Evolutionary conservation across 1,140 invertebrate genomes (phyloP), one percentile per base, ranked within the genome.

Genomic region (Lasioglossum baleicum): DNA sequence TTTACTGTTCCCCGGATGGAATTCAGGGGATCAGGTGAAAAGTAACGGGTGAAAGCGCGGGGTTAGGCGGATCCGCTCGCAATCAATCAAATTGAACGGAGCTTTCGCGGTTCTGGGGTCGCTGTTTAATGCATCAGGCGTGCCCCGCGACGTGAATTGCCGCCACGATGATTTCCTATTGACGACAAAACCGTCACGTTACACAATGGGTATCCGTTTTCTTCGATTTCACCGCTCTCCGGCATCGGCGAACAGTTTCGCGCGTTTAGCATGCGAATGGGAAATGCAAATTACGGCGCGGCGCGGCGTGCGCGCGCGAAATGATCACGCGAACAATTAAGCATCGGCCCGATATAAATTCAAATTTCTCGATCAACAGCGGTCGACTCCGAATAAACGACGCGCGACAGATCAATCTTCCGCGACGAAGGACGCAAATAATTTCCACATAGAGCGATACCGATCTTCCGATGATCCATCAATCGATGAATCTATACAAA

Each of bases 181-280:
- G 80, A 60, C 80, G 72, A 65, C 72, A 79, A 73, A 42, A 58
- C 42, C 75, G 44, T 85, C 58, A 11, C 65, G 42, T 85, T 85
- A 58, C 63, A 86, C 84, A 86, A 85, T 80, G 73, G 67, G 64
- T 56, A 61, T 80, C 26, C 82, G 84, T 89, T 88, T 89, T 88
- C 86, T 88, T 88, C 75, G 81, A 88, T 90, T 89, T 89, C 86
- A 90, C 87, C 60, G 26, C n/a, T 22, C 61, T 11, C 5, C 26
- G 26, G 26, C 75, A 40, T 13, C 35, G 35, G 35, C 35, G 53
- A 22, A 61, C 56, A 7, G 35, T 70, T 20, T 70, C 69, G 51
- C 48, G 40, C 48, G 40, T 75, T 75, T 51, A 40, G 63, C 67
- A 75, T 76, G 73, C 71, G 69, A 69, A 69, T 60, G 22, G 2